Conservation (phyloP, 2,888 invertebrate genomes). For the Sabellastarte sp. region DNA sequence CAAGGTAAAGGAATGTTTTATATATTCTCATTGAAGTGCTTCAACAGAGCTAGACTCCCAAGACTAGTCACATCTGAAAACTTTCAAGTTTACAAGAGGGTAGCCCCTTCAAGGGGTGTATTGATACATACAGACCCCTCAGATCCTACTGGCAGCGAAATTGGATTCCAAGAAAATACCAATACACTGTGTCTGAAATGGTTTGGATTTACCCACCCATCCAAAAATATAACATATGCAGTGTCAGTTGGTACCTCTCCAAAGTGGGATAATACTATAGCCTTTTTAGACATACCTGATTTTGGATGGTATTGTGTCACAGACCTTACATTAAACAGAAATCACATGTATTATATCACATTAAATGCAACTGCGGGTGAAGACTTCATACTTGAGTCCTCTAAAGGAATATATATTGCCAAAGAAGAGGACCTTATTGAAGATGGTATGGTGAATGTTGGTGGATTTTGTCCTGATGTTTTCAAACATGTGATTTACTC, state of each 20-base stretch:
- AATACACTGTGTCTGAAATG: background rate
- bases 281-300: background rate
- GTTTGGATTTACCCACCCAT: background rate
- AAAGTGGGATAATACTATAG: background rate
- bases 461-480: background rate
- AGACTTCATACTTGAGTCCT: background rate
- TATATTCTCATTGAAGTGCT: background rate
- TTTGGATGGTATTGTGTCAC: background rate
- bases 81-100: background rate
- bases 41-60: background rate
- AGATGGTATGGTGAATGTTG: background rate
- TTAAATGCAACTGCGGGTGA: background rate
- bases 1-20: background rate
- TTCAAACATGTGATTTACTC: background rate
- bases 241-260: background rate
- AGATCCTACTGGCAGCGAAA: background rate
- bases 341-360: background rate
- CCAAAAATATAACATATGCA: background rate
- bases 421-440: background rate
- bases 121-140: background rate
- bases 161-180: constrained; percentile 1
- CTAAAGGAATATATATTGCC: background rate
- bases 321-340: background rate
- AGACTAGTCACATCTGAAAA: background rate
- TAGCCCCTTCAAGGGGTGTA: background rate